Evolutionary conservation across 2,797 vertebrate genomes (phyloP), one percentile per base, ranked within the genome.

Genomic region (Borostomias antarcticus): DNA sequence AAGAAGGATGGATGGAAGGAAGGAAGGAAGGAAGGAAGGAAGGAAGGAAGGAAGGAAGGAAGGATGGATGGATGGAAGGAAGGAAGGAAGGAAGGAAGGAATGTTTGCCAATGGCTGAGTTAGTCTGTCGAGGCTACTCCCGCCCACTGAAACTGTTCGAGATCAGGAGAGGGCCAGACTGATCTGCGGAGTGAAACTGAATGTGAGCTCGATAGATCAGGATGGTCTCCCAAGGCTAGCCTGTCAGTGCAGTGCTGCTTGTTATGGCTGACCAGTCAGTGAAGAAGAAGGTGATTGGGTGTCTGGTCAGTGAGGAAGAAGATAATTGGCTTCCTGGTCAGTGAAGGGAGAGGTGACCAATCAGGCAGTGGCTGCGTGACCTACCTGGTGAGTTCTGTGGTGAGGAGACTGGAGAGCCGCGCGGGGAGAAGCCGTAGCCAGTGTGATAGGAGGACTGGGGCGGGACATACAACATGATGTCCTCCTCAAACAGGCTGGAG

Each of bases 331-430:
- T 33, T 4, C 32, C 4, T 33, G 32, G 4, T 33, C 32, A 33
- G 32, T 33, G 32, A 33, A 33, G 32, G 9, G 32, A 4, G 4
- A 33, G 32, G 32, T 33, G 32, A 33, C 25, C 7, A 19, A 23
- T 68, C 40, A 37, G 0, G 29, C 57, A 9, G n/a, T 1, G 7
- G 40, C 23, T 19, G 56, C 6, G 57, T 13, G 30, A 69, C 80
- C 78, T 88, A 98, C 97, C 97, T 85, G 97, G 97, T 70, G 97
- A 99, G 84, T 94, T 97, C 77, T 98, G 96, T 29, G 96, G 97
- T 2, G 97, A 99, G n/a, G 95, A 96, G 65, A 90, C 96, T 0
- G 97, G 97, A 1, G 96, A 99, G 76, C 96, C 97, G 77, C 96
- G 95, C 32, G 96, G 97, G 54, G 96, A 98, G 86, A 98, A 96